phyloP scores from a whole-genome alignment of 37 sponge, comb jelly and placozoan genomes.

The Petrosia ficiformis region DNA sequence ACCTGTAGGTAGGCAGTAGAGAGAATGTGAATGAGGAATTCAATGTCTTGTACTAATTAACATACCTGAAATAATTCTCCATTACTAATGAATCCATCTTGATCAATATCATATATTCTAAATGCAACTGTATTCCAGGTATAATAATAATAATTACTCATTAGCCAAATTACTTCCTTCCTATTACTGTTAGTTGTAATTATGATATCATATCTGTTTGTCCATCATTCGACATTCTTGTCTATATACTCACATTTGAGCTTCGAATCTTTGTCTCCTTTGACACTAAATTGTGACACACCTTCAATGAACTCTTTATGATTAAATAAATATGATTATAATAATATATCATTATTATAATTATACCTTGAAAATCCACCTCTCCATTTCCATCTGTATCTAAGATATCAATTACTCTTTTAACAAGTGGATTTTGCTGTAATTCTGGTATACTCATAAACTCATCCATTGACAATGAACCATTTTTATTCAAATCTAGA shows the following conservation, averaged over 20 bases:
- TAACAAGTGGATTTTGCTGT: slow-evolving; percentile 98
- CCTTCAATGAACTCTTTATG: slow-evolving; percentile 94
- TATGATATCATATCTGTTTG: too few species aligned
- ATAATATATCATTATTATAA: not conserved
- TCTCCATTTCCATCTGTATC: slow-evolving; percentile 98
- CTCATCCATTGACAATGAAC: slow-evolving; percentile 92
- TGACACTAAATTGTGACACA: slow-evolving; percentile 93
- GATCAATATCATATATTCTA: slow-evolving; percentile 96
- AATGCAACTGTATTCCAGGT: slow-evolving; percentile 85
- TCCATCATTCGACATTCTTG: too few species aligned
- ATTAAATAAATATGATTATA: not conserved
- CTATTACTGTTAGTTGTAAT: too few species aligned
- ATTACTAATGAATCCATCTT: slow-evolving; percentile 97
- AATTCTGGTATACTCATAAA: slow-evolving; percentile 96
- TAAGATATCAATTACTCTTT: slow-evolving; percentile 94
- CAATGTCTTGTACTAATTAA: not conserved
- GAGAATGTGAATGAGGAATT: not conserved
- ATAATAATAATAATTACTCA: not conserved
- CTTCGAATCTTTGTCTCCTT: slow-evolving; percentile 91
- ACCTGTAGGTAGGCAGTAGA: slow-evolving; percentile 21
- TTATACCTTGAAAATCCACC: slow-evolving; percentile 95
- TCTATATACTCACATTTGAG: slow-evolving; percentile 73
- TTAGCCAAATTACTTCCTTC: too few species aligned
- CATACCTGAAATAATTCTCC: slow-evolving; percentile 94
- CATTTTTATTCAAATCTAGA: slow-evolving; percentile 93